These are phyloP conservation scores for Elephantulus edwardii DNA, from an alignment of 2,113 vertebrate genomes.

Conservation along the genomic window DNA sequence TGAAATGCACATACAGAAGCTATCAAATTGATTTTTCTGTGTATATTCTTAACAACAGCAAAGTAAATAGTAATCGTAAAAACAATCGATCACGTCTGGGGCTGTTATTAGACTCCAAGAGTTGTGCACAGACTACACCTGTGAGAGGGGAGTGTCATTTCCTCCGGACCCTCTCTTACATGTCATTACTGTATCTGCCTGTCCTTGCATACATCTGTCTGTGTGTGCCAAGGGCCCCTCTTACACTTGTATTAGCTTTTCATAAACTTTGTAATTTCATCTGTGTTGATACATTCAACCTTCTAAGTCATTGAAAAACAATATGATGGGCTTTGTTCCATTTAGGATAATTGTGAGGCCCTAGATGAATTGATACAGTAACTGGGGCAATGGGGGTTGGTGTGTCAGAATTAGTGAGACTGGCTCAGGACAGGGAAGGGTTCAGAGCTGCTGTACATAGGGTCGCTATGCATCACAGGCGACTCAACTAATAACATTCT, in stretches of 20 bases:
- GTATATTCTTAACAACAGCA: neutral
- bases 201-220: neutral
- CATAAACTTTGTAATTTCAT: neutral
- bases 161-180: neutral
- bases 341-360: neutral
- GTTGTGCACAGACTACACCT: no score
- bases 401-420: no score
- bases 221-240: neutral
- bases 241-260: constrained; percentile 18
- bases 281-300: constrained; percentile 17
- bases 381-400: no score
- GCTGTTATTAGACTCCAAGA: neutral
- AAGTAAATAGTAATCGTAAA: neutral
- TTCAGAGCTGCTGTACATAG: no score
- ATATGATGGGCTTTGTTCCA: constrained; percentile 14
- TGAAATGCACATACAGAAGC: neutral
- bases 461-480: no score
- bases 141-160: neutral
- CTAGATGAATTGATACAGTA: no score
- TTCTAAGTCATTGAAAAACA: neutral
- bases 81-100: neutral
- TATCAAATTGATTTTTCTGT: neutral
- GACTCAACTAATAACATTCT: no score
- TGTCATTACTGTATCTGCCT: neutral
- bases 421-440: no score